phyloP scores from a whole-genome alignment of 2,113 vertebrate species.

The Globicephala melas region DNA sequence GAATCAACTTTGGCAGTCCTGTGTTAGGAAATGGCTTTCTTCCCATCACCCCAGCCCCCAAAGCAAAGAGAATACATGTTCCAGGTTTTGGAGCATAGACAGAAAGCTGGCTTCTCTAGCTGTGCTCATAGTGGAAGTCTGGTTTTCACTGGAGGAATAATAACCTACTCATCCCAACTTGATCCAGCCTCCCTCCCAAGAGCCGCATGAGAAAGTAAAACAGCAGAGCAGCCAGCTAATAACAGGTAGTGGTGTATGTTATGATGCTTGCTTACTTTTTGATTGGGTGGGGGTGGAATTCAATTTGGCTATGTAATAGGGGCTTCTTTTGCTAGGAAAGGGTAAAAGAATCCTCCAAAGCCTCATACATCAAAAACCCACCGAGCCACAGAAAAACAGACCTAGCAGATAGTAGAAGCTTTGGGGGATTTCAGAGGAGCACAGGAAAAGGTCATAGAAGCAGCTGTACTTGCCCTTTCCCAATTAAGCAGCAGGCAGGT shows the following conservation, averaged over 20 bases:
- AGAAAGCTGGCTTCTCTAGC: background rate
- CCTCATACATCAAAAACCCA: background rate
- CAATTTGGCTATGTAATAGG: background rate
- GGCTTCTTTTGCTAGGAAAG: conserved; percentile 21
- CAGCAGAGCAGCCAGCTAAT: background rate
- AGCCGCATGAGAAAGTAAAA: conserved; percentile 7
- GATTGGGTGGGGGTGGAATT: background rate
- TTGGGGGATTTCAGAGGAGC: background rate
- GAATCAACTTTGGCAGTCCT: conserved; percentile 44
- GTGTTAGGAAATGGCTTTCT: conserved; percentile 50
- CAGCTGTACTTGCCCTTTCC: conserved; percentile 18
- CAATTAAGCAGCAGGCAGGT: conserved; percentile 32
- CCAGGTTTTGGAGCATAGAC: background rate
- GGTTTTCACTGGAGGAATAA: conserved; percentile 8
- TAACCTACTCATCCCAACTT: background rate
- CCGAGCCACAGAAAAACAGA: background rate
- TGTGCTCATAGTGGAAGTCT: background rate
- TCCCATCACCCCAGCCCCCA: background rate
- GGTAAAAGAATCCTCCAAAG: background rate
- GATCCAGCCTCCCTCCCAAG: conserved; percentile 5
- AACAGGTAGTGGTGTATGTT: conserved; percentile 16
- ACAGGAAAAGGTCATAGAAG: conserved; percentile 34
- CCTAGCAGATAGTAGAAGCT: background rate
- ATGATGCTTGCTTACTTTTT: conserved; percentile 18
- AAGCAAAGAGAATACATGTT: conserved; percentile 50